Base-by-base conservation (phyloP, 2,113 vertebrate species). In the Embiotoca jacksoni region DNA sequence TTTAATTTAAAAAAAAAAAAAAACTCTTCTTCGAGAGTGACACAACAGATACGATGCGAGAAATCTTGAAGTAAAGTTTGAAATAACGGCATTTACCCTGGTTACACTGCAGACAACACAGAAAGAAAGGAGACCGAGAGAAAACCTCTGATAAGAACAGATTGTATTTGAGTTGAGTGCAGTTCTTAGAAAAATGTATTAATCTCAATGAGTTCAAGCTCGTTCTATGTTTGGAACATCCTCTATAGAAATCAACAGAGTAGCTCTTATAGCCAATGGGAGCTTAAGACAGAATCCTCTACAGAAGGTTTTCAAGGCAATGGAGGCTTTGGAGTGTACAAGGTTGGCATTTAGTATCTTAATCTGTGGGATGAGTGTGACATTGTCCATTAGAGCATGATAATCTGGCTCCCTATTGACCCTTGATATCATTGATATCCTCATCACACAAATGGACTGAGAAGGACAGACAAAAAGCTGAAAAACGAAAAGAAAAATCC, bases 381-480 rank as follows among this genome's bases (percentile, higher is more conserved):
- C 87, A 91, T 90, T 92, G 91, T 92, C 90, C 92, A 92, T 91
- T 90, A 91, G 84, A 87, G 83, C 78, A 73, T 82, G 77, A 78
- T 91, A 91, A 90, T 93, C 91, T 87, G 82, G 49, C 80, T 90
- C 83, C 84, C 89, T 80, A 75, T 91, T 92, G 91, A 91, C 92
- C 88, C 78, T 75, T 84, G 68, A 86, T 91, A 88, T 80, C 88
- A 93, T 78, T 90, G 89, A 93, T 93, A 92, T 81, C 75, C 81
- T 78, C 71, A 77, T 75, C 69, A 33, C 75, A 89, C 72, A 90
- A 84, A 90, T 86, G 77, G 76, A 83, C 66, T 36, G 67, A 72
- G 66, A 78, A 64, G 69, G 80, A 82, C 72, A 81, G 52, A 78
- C 39, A 69, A 72, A 72, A 63, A 63, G 69, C 52, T 50, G 63